Base-by-base conservation (phyloP, 2,797 vertebrate species). In the Poecile montanus region DNA sequence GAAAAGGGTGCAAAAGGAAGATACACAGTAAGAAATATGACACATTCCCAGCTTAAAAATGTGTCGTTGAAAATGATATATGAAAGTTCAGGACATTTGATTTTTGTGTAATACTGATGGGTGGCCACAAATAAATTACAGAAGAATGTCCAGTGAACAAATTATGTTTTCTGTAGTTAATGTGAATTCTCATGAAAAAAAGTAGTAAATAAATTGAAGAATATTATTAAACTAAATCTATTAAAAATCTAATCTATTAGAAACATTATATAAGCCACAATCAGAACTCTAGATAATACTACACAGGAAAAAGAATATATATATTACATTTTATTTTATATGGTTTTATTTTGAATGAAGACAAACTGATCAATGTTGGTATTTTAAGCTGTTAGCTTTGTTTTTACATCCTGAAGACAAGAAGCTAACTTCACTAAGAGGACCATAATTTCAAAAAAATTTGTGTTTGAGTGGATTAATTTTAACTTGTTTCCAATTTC, bases 371-470 rank as follows among this genome's bases (percentile, higher is more conserved):
- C 4, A 15, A 32, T 51, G 5, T 16, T 0, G 9, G 19, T 58
- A 88, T 96, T 94, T 95, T 89, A 88, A 86, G 40, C 44, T 80
- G 20, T 88, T 96, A 78, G 34, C 45, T 95, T 96, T 95, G 78
- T 63, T 9, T 96, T 96, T 79, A 85, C 51, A 85, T 79, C 81
- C 63, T 87, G 85, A 87, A 94, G 70, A 50, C 61, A 80, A 93
- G 62, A 77, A 87, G 26, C 7, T 93, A 91, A 93, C 58, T 93
- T 94, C 65, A 92, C 47, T 85, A 85, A 75, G n/a, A 88, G 26
- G 21, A 10, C 70, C 67, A 88, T 68, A 95, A 90, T 88, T 81
- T 47, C 32, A 62, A 91, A 95, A 82, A 76, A 57, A 72, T 5
- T 19, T 62, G 63, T 91, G 26, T 72, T 83, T 91, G 44, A 86